Evolutionary conservation across 2,797 vertebrate species (phyloP).

Genomic region (Myotis myotis): DNA sequence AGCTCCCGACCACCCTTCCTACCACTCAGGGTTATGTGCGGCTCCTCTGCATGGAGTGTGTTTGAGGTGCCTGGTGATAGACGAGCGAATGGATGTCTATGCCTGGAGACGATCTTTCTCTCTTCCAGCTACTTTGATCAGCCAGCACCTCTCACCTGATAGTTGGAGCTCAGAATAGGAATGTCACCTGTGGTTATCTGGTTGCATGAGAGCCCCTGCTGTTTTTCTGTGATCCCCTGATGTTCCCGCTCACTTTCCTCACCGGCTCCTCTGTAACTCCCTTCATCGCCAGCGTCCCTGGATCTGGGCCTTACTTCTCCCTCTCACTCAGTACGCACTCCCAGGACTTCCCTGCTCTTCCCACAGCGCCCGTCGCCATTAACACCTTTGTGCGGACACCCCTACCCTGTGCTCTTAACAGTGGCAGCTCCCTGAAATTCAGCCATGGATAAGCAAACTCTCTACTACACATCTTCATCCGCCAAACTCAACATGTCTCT

Average conservation of each 20-base stretch:
- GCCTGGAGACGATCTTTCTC: not conserved
- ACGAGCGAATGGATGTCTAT: fast-evolving
- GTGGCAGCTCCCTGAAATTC: not conserved
- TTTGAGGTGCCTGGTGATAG: not conserved
- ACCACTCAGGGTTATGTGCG: fast-evolving
- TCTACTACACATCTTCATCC: not conserved
- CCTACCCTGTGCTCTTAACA: not conserved
- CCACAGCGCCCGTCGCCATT: not conserved
- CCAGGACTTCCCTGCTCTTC: not conserved
- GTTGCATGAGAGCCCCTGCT: not conserved
- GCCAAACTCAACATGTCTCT: not conserved
- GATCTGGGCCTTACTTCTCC: not conserved
- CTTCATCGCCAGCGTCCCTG: not conserved
- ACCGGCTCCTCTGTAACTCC: not conserved
- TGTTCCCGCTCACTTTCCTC: not conserved
- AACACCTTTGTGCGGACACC: not conserved
- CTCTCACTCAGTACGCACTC: not conserved
- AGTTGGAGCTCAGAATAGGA: not conserved
- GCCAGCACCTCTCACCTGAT: not conserved
- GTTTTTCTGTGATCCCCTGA: not conserved
- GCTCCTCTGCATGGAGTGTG: not conserved
- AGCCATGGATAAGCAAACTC: not conserved
- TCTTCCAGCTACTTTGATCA: not conserved
- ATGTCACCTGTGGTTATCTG: not conserved
- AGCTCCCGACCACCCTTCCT: not conserved